Conservation (phyloP, 2,888 invertebrate genomes). For the Luperina nickerlii region DNA sequence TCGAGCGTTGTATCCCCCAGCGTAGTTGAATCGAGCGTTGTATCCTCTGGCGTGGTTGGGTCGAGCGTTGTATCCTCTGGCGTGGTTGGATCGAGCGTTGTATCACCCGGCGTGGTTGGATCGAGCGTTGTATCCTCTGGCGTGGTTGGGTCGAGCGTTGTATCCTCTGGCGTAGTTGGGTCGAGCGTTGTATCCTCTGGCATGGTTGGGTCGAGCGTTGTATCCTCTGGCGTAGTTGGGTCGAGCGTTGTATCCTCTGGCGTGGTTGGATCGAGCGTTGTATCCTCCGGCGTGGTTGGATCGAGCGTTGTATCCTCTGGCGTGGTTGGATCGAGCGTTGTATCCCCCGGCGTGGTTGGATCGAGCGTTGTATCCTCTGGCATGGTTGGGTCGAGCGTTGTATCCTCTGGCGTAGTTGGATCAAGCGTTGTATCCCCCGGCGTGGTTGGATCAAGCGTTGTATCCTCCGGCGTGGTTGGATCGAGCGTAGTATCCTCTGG, state of each 20-base stretch:
- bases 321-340: neutral
- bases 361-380: neutral
- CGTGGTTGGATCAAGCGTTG: neutral
- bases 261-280: neutral
- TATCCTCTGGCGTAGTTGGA: neutral
- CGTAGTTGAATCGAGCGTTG: neutral
- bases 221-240: neutral
- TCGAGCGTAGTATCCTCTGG: neutral
- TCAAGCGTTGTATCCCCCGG: neutral
- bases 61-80: neutral
- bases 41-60: neutral
- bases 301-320: no score
- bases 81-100: neutral
- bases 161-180: neutral
- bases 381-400: neutral
- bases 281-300: neutral
- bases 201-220: neutral
- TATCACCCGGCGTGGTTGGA: neutral
- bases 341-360: no score
- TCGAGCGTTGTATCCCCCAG: neutral
- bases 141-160: neutral
- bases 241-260: neutral
- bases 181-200: neutral
- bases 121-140: no score
- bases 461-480: neutral